Conservation (phyloP, 1,140 invertebrate species). For the Drosophila jambulina region DNA sequence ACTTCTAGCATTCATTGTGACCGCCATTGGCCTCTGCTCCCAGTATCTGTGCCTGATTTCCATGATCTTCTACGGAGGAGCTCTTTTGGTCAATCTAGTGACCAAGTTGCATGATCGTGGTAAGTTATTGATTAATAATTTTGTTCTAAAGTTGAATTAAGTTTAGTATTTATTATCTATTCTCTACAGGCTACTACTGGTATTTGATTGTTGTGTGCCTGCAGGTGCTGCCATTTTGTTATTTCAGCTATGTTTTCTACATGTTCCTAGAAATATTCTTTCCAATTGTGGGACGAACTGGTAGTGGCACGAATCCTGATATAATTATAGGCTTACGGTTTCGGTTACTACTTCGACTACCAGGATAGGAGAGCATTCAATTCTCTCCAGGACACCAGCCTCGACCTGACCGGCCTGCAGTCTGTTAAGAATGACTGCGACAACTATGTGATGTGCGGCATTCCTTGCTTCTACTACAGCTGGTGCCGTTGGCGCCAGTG, state of each 20-base stretch:
- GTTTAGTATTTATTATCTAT: no score
- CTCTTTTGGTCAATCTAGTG: slow-evolving; percentile 65
- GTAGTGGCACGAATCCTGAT: slow-evolving; percentile 87
- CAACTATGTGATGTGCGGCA: slow-evolving; percentile 89
- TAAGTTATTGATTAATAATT: no score
- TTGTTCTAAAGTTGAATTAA: no score
- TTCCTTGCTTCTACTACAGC: slow-evolving; percentile 89
- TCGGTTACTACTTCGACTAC: slow-evolving; percentile 90
- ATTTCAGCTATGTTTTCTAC: slow-evolving; percentile 88
- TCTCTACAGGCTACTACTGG: slow-evolving; percentile 88
- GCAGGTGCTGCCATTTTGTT: slow-evolving; percentile 84
- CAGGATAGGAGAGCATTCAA: slow-evolving; percentile 89
- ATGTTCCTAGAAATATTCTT: slow-evolving; percentile 89
- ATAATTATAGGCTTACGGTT: slow-evolving; percentile 86
- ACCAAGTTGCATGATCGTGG: slow-evolving; percentile 75
- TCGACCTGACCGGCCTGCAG: slow-evolving; percentile 86
- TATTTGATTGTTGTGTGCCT: slow-evolving; percentile 86
- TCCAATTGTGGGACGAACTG: slow-evolving; percentile 89
- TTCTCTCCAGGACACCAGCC: slow-evolving; percentile 85
- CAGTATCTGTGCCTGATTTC: slow-evolving; percentile 68
- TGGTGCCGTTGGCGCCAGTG: slow-evolving; percentile 35
- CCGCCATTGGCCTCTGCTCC: slow-evolving; percentile 50
- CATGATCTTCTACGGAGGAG: slow-evolving; percentile 66
- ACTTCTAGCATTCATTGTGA: slow-evolving; percentile 43
- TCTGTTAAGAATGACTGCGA: slow-evolving; percentile 87